Evolutionary conservation across 37 sponge, comb jelly and placozoan species (phyloP).

Genomic region (Halisarca cf. caerulea): DNA sequence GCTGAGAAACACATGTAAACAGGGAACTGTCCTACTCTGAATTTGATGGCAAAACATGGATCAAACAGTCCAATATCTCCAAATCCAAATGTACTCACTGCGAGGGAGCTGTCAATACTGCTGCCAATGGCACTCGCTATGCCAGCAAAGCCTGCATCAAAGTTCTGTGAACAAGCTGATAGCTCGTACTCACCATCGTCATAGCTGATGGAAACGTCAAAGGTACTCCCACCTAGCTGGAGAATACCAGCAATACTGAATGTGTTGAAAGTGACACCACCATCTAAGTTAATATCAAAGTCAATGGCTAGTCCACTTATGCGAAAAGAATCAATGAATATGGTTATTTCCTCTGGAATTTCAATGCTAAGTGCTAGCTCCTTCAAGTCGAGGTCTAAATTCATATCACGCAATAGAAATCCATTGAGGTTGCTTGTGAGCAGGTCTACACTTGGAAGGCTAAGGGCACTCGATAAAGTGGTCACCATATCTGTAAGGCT

Average conservation of each 20-base stretch:
- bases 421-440: neutral
- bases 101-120: neutral
- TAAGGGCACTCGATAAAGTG: neutral
- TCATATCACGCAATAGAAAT: neutral
- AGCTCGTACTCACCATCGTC: neutral
- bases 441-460: neutral
- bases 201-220: neutral
- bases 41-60: slow-evolving; percentile 2
- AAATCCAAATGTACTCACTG: neutral
- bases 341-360: neutral
- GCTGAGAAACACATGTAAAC: slow-evolving; percentile 5
- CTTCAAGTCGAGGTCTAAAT: neutral
- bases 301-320: neutral
- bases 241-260: neutral
- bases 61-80: neutral
- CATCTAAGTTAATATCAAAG: neutral
- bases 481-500: neutral
- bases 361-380: neutral
- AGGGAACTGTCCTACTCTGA: neutral
- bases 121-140: neutral
- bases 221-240: neutral
- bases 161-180: neutral
- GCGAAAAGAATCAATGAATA: neutral
- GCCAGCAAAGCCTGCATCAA: neutral
- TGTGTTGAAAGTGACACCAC: neutral